Conservation (phyloP, 2,797 vertebrate genomes). For the Hoplostethus mediterraneus region DNA sequence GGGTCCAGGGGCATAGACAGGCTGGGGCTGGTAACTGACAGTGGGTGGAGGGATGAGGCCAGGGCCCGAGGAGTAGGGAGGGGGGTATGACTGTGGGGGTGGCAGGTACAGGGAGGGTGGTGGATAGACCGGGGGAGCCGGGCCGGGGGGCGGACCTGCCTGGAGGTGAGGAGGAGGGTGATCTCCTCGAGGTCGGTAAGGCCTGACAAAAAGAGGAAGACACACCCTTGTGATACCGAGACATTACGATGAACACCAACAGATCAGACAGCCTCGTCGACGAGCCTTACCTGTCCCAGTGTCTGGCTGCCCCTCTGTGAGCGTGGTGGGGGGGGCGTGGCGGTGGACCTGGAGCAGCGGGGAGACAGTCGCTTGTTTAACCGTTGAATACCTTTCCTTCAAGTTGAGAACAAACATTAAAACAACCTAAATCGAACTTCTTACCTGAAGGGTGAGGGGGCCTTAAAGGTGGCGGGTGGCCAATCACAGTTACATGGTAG, state of each 20-base stretch:
- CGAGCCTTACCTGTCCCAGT: conserved; percentile 74
- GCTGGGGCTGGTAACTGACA: conserved; percentile 89
- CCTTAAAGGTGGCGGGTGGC: conserved; percentile 83
- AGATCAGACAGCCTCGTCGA: neutral
- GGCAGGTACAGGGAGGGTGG: conserved; percentile 72
- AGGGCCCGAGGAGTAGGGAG: conserved; percentile 66
- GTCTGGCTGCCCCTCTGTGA: conserved; percentile 69
- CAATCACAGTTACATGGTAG: conserved; percentile 89
- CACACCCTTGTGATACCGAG: neutral
- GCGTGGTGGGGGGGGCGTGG: conserved; percentile 65
- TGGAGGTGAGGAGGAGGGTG: conserved; percentile 62
- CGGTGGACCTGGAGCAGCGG: conserved; percentile 60
- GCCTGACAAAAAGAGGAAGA: conserved; percentile 47
- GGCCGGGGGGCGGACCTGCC: conserved; percentile 53
- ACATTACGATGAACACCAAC: neutral
- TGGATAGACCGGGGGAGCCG: conserved; percentile 70
- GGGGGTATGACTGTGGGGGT: conserved; percentile 74
- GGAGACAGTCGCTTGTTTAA: conserved; percentile 17
- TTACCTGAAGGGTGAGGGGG: conserved; percentile 67
- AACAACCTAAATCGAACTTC: neutral
- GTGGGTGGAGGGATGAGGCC: conserved; percentile 81
- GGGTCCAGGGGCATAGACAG: conserved; percentile 89
- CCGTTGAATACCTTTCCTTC: neutral
- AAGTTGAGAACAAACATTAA: conserved; percentile 6
- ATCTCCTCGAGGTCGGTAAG: conserved; percentile 69